These are phyloP conservation scores for Gasterosteus nipponicus DNA, from an alignment of 2,113 vertebrate species.

Conservation along the genomic window DNA sequence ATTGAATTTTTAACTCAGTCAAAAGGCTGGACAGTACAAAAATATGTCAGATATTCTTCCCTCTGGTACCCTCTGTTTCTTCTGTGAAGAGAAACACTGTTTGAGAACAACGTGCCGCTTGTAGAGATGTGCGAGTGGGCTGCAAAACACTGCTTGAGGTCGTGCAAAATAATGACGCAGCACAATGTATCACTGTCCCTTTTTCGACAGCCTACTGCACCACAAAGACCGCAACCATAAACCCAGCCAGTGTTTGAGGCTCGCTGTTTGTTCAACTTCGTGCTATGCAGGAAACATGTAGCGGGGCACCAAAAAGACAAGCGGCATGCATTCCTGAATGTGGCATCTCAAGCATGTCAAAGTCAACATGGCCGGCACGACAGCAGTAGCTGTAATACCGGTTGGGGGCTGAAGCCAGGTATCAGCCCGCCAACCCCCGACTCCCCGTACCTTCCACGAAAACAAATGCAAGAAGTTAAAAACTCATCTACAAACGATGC, in stretches of 20 bases:
- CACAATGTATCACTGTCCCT: constrained; percentile 48
- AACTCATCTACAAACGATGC: neutral
- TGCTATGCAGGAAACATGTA: constrained; percentile 9
- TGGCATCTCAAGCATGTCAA: neutral
- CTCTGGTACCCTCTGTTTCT: constrained; percentile 22
- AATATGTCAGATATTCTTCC: constrained; percentile 25
- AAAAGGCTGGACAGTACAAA: constrained; percentile 27
- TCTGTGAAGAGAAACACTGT: constrained; percentile 24
- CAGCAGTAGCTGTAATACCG: neutral
- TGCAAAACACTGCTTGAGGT: constrained; percentile 46
- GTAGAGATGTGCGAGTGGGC: constrained; percentile 40
- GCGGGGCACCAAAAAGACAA: neutral
- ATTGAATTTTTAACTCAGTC: neutral
- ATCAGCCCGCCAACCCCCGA: no score
- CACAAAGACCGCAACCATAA: constrained; percentile 1
- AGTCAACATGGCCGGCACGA: neutral
- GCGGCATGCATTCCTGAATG: constrained; percentile 1
- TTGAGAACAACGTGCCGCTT: constrained; percentile 52
- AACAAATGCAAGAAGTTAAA: neutral
- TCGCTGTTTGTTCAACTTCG: constrained; percentile 35
- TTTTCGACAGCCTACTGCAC: neutral
- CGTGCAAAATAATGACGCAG: constrained; percentile 32
- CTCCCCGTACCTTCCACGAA: neutral
- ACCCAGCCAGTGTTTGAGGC: constrained; percentile 1
- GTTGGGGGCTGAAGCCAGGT: neutral